phyloP scores from a whole-genome alignment of 2,888 invertebrate genomes.

The Eumerus sabulonum region DNA sequence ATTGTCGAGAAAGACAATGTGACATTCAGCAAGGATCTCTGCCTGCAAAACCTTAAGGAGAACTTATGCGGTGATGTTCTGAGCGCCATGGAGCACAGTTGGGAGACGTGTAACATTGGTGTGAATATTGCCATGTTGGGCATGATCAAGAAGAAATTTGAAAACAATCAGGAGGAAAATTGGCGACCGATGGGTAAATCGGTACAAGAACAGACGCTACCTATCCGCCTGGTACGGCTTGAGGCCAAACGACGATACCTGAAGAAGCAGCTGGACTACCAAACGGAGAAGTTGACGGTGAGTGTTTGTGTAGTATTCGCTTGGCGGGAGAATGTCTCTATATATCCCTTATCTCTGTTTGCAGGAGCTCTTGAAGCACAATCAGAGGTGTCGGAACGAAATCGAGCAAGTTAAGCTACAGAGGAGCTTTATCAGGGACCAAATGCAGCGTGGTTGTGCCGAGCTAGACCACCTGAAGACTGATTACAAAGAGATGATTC shows the following conservation, averaged over 20 bases:
- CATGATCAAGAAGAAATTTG: constrained; percentile 71
- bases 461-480: constrained; percentile 46
- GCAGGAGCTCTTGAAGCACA: constrained; percentile 48
- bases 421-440: constrained; percentile 46
- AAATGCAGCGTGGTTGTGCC: constrained; percentile 45
- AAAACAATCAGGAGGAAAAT: constrained; percentile 62
- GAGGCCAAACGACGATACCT: constrained; percentile 69
- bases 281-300: constrained; percentile 69
- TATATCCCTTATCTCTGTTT: background rate
- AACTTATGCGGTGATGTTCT: constrained; percentile 65
- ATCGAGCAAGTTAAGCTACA: constrained; percentile 33
- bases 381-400: constrained; percentile 42
- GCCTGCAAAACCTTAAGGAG: constrained; percentile 63
- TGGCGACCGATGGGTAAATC: constrained; percentile 71
- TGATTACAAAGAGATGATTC: constrained; percentile 43
- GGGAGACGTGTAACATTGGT: constrained; percentile 69
- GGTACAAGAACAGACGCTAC: constrained; percentile 70
- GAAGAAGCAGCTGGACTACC: constrained; percentile 70
- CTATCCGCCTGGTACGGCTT: constrained; percentile 70
- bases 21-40: constrained; percentile 57
- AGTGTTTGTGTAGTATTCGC: too few species aligned
- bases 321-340: background rate
- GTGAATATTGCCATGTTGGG: constrained; percentile 70
- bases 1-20: constrained; percentile 68
- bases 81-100: constrained; percentile 68